These are phyloP conservation scores for Limnephilus marmoratus DNA, from an alignment of 2,888 invertebrate species.

Conservation along the genomic window DNA sequence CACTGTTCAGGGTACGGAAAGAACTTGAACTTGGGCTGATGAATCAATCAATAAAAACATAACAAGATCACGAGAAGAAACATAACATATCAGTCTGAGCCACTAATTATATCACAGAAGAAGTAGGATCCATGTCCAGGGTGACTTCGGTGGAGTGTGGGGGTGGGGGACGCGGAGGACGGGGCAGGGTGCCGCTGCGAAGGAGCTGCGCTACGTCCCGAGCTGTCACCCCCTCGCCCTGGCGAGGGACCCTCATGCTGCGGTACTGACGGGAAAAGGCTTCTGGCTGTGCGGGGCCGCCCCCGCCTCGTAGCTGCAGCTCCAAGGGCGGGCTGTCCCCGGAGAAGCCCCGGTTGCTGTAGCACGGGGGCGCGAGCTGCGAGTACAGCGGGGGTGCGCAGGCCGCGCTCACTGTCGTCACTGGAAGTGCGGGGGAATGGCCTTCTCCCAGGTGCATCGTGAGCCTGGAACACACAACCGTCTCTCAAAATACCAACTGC, in stretches of 20 bases:
- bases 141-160: background rate
- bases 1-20: background rate
- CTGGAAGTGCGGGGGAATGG: background rate
- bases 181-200: conserved; percentile 16
- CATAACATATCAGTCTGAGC: background rate
- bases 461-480: background rate
- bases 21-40: background rate
- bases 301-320: background rate
- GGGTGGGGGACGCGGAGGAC: background rate
- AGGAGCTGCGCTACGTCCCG: background rate
- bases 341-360: background rate
- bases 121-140: background rate
- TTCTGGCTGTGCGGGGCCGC: background rate
- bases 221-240: background rate
- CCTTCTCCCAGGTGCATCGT: background rate
- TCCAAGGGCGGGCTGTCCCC: background rate
- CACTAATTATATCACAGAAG: conserved; percentile 9
- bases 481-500: background rate
- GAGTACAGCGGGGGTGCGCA: background rate
- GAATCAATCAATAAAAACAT: background rate
- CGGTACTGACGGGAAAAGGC: background rate
- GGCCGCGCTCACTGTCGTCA: background rate
- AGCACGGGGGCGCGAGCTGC: conserved; percentile 15
- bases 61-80: background rate
- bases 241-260: background rate